Evolutionary conservation across 37 sponge, comb jelly and placozoan genomes (phyloP), one percentile per base, ranked within the genome.

Genomic region (Eunapius fragilis): DNA sequence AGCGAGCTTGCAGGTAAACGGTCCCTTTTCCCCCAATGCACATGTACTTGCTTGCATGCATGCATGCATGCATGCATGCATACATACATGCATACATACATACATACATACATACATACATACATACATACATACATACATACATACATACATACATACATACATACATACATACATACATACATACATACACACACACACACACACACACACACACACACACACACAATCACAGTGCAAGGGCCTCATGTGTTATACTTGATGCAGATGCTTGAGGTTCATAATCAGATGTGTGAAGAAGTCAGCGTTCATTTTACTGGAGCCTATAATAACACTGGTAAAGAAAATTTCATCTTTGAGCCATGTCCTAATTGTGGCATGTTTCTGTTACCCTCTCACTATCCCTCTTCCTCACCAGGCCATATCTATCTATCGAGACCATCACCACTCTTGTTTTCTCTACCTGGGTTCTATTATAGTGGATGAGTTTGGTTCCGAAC

Each of bases 381-480:
- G 12, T 50, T 58, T 22, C n/a, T 28, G 11, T 32, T 37, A 48
- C 25, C 74, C 5, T 50, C 41, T 31, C 30, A 35, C 41, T 17
- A 13, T 24, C 3, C 10, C 22, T 28, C 17, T 17, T 77, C 78
- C 37, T 36, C 36, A 45, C 0, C 79, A 91, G 91, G 70, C 82
- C 19, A 41, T 88, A 22, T 31, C 37, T 24, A 85, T 91, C 45
- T 94, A 91, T 69, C 80, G 28, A 10, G 74, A 58, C 3, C 81
- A 88, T 71, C 85, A 82, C n/a, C 98, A 97, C 71, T 95, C 96
- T 67, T 95, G 96, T 67, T 95, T 87, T 78, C 94, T 97, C 24
- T 97, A 97, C 69, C 86, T 97, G 23, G 88, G 91, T 27, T 91
- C 93, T 32, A 88, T 97, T 41, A 73, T 95, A 13, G 91, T 95